A percentile compares a stretch with the other conserved stretches of the same genome.
phyloP scores from a whole-genome alignment of 2,797 vertebrate species.

The Squalus acanthias region DNA sequence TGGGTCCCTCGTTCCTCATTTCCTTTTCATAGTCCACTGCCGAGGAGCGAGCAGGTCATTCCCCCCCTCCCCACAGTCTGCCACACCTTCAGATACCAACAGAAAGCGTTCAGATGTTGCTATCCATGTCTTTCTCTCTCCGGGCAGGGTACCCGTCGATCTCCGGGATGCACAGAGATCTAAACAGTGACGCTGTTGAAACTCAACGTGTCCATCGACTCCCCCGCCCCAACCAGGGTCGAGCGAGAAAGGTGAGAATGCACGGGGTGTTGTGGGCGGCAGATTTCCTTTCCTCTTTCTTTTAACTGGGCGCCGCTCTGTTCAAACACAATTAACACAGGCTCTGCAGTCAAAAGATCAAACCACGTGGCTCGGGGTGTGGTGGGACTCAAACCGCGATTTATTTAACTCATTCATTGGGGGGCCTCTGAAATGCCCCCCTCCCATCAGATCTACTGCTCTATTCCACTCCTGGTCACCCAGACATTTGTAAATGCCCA shows the following conservation, averaged over 20 bases:
- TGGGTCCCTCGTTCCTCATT: neutral
- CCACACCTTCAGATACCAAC: neutral
- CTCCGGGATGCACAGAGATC: neutral
- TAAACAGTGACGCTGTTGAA: neutral
- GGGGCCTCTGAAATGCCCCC: neutral
- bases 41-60: neutral
- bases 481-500: neutral
- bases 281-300: neutral
- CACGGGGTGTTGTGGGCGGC: neutral
- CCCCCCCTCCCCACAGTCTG: neutral
- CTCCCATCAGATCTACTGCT: neutral
- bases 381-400: neutral
- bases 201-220: neutral
- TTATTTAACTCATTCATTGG: neutral
- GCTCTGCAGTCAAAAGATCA: constrained; percentile 29
- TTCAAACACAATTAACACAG: neutral
- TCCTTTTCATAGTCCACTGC: neutral
- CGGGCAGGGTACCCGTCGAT: neutral
- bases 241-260: neutral
- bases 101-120: neutral
- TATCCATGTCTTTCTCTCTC: neutral
- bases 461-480: neutral
- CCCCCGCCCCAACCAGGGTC: neutral
- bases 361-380: constrained; percentile 21
- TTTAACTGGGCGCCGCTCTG: neutral